A percentile compares a stretch with the other conserved stretches of the same genome.
Conservation (phyloP, 2,113 vertebrate genomes). For the Sapajus apella region DNA sequence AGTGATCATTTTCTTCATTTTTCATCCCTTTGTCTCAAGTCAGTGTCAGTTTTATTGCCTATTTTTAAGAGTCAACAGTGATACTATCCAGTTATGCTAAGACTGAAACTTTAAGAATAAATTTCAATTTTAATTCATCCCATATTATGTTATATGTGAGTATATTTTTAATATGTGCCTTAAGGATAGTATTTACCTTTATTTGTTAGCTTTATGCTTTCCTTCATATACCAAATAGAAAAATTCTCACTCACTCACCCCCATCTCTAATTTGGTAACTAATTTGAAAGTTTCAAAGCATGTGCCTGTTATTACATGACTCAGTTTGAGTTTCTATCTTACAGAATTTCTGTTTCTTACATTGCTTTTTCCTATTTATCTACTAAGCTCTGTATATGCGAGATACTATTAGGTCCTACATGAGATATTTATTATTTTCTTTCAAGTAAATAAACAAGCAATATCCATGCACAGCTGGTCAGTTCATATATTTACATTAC, state of each 20-base stretch:
- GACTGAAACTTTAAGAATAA: conserved; percentile 18
- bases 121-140: conserved; percentile 10
- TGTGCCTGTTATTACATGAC: neutral
- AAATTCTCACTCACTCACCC: neutral
- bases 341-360: neutral
- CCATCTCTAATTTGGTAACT: neutral
- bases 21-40: neutral
- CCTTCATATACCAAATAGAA: neutral
- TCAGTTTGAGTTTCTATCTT: neutral
- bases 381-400: neutral
- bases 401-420: neutral
- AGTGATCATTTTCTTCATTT: neutral
- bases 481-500: neutral
- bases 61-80: neutral
- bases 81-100: neutral
- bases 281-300: neutral
- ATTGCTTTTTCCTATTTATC: neutral
- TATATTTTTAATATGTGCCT: neutral
- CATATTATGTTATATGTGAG: neutral
- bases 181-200: neutral
- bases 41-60: neutral
- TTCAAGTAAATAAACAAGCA: neutral
- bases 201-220: conserved; percentile 6
- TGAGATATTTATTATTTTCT: neutral
- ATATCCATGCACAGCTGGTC: neutral